Base-by-base conservation (phyloP, 2,797 vertebrate genomes). In the Helostoma temminkii region DNA sequence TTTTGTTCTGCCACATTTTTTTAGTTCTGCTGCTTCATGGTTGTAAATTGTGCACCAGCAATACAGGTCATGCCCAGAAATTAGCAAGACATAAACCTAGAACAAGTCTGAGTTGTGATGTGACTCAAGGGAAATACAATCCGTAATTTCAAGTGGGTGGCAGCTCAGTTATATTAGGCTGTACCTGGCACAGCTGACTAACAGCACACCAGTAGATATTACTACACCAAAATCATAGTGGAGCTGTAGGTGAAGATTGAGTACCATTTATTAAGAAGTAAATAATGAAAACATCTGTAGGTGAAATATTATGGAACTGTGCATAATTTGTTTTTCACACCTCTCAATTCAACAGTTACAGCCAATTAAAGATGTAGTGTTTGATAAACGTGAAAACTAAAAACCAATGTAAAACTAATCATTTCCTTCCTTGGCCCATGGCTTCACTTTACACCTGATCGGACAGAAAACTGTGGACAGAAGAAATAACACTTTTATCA, bases 401-500 rank as follows among this genome's bases (percentile, higher is more conserved):
- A n/a, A 52, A 55, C 19, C 47, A n/a, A 26, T 25, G 42, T 46
- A 15, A 58, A 57, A 50, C 22, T 6, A 62, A 53, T 56, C 16
- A 15, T 25, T 52, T 55, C 19, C 32, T 70, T 49, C 9, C 2
- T 61, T 68, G 34, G 43, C 53, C 46, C 34, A 25, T 61, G n/a
- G 14, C 49, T 55, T 70, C 34, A 49, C 42, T 74, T 55, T 58
- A 34, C 36, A 19, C 10, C 22, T 50, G 46, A 47, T n/a, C 56
- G 32, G 18, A 66, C 32, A 24, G 49, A 43, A 62, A 61, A 63
- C 30, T 0, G 14, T 32, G 62, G 45, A 41, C 54, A 59, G 28
- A 73, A 48, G n/a, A 21, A 47, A 73, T 59, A 55, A 58, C 47
- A 15, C n/a, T 6, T 43, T 26, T 25, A 54, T 49, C 12, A n/a